A percentile compares a stretch with the other conserved stretches of the same genome.
Conservation (phyloP, 2,888 invertebrate species). For the Tetropium fuscum region DNA sequence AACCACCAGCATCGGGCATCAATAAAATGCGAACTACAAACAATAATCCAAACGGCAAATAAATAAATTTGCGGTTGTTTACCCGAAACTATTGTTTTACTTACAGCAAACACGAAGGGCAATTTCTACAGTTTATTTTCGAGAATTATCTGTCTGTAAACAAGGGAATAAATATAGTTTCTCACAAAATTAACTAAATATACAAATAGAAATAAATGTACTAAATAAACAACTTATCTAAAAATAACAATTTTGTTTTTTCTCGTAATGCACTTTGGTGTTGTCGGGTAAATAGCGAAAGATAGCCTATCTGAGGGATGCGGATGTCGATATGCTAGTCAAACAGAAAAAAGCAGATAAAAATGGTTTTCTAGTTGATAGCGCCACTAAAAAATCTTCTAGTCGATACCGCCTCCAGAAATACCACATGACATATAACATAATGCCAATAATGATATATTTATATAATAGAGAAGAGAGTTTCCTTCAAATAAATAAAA, state of each 20-base stretch:
- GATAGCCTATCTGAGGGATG: constrained; percentile 53
- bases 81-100: constrained; percentile 29
- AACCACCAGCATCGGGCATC: neutral
- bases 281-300: constrained; percentile 61
- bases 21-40: neutral
- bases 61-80: constrained; percentile 22
- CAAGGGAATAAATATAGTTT: constrained; percentile 39
- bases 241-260: constrained; percentile 63
- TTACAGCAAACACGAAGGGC: constrained; percentile 25
- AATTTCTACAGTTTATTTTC: constrained; percentile 31
- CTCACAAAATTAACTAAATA: constrained; percentile 56
- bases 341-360: constrained; percentile 47
- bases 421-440: too few relatives aligned
- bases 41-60: neutral
- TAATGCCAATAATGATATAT: too few relatives aligned
- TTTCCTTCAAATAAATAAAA: too few relatives aligned
- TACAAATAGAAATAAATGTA: constrained; percentile 57
- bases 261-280: constrained; percentile 61
- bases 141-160: constrained; percentile 36
- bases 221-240: constrained; percentile 61
- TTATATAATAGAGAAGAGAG: too few relatives aligned
- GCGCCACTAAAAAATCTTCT: constrained; percentile 12
- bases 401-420: too few relatives aligned
- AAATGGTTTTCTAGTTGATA: constrained; percentile 14
- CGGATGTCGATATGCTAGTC: constrained; percentile 56